Percentiles rank a stretch among this genome's conserved stretches.
These are phyloP conservation scores for Polypterus senegalus DNA, from an alignment of 2,113 vertebrate genomes.

Conservation along the genomic window DNA sequence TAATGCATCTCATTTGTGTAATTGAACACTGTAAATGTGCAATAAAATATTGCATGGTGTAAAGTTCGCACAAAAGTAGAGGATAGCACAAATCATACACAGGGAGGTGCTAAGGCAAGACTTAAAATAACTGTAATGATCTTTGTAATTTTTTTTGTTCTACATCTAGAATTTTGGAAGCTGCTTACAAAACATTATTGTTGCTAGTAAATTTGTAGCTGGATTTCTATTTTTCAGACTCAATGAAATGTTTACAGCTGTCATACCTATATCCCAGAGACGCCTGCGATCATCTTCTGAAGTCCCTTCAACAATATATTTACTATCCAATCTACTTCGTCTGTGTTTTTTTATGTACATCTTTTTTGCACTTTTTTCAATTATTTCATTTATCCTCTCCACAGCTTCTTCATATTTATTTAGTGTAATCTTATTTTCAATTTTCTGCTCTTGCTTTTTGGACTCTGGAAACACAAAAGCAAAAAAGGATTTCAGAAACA, in stretches of 20 bases:
- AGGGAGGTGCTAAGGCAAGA: no score
- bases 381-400: constrained; percentile 10
- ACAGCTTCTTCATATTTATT: constrained; percentile 15
- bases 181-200: no score
- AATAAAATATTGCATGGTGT: no score
- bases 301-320: not conserved
- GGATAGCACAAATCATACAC: no score
- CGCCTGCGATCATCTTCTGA: constrained; percentile 13
- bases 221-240: no score
- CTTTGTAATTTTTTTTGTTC: no score
- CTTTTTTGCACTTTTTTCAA: constrained; percentile 3
- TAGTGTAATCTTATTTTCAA: constrained; percentile 9
- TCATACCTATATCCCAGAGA: constrained; percentile 9
- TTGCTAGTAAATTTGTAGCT: no score
- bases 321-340: not conserved
- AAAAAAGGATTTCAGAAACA: not conserved
- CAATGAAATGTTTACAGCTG: not conserved
- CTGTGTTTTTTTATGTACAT: not conserved
- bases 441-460: constrained; percentile 3
- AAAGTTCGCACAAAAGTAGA: no score
- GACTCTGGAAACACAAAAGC: not conserved
- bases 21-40: no score
- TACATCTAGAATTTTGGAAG: no score
- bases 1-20: no score
- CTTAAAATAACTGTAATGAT: no score